Base-by-base conservation (phyloP, 1,140 invertebrate genomes). In the Dinothrombium tinctorium region DNA sequence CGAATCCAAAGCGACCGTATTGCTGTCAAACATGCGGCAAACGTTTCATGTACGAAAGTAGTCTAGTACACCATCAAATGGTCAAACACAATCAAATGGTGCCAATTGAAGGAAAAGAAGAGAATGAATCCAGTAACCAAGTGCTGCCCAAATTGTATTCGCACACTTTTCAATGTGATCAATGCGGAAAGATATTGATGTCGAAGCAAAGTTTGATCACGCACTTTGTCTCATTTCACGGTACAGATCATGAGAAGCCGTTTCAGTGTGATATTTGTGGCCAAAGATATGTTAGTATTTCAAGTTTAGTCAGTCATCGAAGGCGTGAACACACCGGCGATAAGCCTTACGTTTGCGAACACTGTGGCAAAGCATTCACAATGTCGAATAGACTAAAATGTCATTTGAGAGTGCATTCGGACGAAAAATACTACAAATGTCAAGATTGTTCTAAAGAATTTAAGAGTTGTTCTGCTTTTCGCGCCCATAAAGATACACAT, bases 381-480 rank as follows among this genome's bases (percentile, higher is more conserved):
- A 72, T 76, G 55, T 74, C 72, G 53, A 65, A 66, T 42, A 71
- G 74, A 0, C 56, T 79, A 14, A 63, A 71, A 50, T 73, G 73
- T 53, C 73, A 75, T 49, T 57, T 53, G 47, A 53, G 56, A 17
- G 66, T 63, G 49, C 72, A 74, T 51, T 64, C 61, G 14, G 73
- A 72, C 20, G 56, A 66, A 26, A 67, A 67, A 49, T 73, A 74
- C 2, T 69, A 69, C 50, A 54, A 56, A 12, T 80, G 75, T 56
- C 59, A 66, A 11, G 67, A 74, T 43, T 80, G 76, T 39, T 26
- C 37, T 1, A 39, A 39, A 14, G 15, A 39, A 26, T 39, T 39
- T 21, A 36, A 36, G 23, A 36, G 33, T 8, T 36, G 33, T 21
- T 36, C 42, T 40, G 44, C 41, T 20, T 49, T 45, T 24, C 25